Conservation (phyloP, 1,140 invertebrate genomes). For the Triops cancriformis region DNA sequence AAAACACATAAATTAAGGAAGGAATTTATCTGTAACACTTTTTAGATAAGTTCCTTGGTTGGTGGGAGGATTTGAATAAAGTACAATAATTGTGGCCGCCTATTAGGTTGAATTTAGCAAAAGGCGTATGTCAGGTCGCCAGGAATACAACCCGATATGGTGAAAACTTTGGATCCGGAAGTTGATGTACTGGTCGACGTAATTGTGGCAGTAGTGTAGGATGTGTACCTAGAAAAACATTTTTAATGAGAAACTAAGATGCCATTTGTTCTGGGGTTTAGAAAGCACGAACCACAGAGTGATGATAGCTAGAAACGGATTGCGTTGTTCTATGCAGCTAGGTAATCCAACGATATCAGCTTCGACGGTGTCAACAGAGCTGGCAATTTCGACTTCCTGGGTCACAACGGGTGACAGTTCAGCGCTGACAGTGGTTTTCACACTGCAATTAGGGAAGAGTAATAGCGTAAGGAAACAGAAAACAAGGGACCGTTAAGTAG, state of each 20-base stretch:
- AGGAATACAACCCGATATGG: neutral
- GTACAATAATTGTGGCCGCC: too few relatives aligned
- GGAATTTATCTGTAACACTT: too few relatives aligned
- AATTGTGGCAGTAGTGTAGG: neutral
- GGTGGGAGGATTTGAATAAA: too few relatives aligned
- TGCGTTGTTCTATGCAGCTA: neutral
- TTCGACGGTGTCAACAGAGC: neutral
- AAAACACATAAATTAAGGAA: too few relatives aligned
- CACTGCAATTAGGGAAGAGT: too few relatives aligned
- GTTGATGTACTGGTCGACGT: neutral
- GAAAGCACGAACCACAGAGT: neutral
- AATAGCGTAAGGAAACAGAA: too few relatives aligned
- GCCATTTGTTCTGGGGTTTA: neutral
- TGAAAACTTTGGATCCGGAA: conserved; percentile 13
- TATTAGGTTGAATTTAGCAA: conserved; percentile 1
- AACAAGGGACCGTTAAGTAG: too few relatives aligned
- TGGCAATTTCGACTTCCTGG: neutral
- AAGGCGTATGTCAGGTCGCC: neutral
- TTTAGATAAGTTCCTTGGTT: too few relatives aligned
- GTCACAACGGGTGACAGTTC: neutral
- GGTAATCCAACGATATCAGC: neutral
- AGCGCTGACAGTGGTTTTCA: neutral
- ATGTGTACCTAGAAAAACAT: neutral
- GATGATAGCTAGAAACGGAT: neutral
- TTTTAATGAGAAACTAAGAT: neutral